A percentile compares a stretch with the other conserved stretches of the same genome.
Evolutionary conservation across 2,888 invertebrate species (phyloP).

Genomic region (Homarus gammarus): DNA sequence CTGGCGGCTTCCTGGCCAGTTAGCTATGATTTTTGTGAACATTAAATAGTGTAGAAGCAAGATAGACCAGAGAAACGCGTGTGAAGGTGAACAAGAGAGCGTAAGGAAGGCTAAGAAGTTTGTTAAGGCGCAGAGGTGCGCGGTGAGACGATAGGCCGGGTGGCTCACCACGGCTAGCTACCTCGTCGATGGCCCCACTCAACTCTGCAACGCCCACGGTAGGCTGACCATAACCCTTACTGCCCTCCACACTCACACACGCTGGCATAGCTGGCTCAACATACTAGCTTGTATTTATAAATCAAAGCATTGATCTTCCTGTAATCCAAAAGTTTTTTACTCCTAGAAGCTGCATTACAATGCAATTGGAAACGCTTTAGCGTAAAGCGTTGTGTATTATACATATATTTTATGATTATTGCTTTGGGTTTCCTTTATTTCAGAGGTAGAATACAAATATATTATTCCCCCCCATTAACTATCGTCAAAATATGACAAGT

Average conservation of each 20-base stretch:
- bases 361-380: conserved; percentile 6
- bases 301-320: not conserved
- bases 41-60: conserved; percentile 35
- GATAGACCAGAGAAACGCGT: not conserved
- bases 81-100: conserved; percentile 2
- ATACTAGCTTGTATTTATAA: too few species aligned
- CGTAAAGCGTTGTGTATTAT: not conserved
- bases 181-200: conserved; percentile 59
- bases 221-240: conserved; percentile 29
- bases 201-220: conserved; percentile 42
- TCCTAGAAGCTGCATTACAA: conserved; percentile 9
- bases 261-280: too few species aligned
- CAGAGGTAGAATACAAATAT: not conserved
- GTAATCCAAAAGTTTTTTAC: not conserved
- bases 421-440: not conserved
- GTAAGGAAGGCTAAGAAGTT: conserved; percentile 33
- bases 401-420: not conserved
- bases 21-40: not conserved
- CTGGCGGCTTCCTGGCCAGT: not conserved
- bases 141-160: conserved; percentile 20
- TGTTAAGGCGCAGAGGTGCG: conserved; percentile 23
- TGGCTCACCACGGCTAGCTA: not conserved
- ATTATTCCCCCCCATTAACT: not conserved
- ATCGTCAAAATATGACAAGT: not conserved
- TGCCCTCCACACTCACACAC: not conserved